Base-by-base conservation (phyloP, 23 tunicate species). In the Botrylloides violaceus region DNA sequence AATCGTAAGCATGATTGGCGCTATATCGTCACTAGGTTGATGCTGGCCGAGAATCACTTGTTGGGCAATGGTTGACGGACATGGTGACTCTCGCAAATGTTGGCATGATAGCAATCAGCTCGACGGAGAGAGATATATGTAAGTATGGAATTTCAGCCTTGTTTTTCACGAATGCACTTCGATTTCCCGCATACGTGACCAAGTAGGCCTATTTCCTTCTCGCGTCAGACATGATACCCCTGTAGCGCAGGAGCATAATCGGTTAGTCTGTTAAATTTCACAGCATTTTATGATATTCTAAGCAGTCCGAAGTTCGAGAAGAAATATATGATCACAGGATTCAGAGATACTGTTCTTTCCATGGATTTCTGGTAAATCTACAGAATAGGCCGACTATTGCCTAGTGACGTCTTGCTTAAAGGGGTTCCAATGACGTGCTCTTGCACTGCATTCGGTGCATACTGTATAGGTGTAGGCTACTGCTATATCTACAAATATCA, bases 91-190 rank as follows among this genome's bases (percentile, higher is more conserved):
- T 88, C 48, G 59, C 97, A 9, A 90, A 90, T 36, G 79, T 90
- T n/a, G 66, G 60, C 55, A 68, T 90, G 78, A 70, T 90, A 3
- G 97, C 90, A 2, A 79, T 90, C 70, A 83, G 97, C 73, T 90
- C 97, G 20, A 83, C 97, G 5, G 85, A 90, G 66, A 58, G 97
- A 39, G 90, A 90, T 82, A 90, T 90, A 30, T 73, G 97, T 90
- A 29, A 32, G 22, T 19, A 6, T n/a, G 53, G 9, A 15, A 43
- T 43, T 43, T 9, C 53, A 43, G 53, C 9, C n/a, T 43, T 7
- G 15, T 43, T 43, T 43, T 43, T 43, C 53, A n/a, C n/a, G n/a
- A n/a, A n/a, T n/a, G n/a, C n/a, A n/a, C n/a, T n/a, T n/a, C n/a
- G n/a, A n/a, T n/a, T n/a, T n/a, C n/a, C n/a, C n/a, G n/a, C n/a